Percentiles rank a stretch among this genome's conserved stretches.
These are phyloP conservation scores for Strix aluco DNA, from an alignment of 2,113 vertebrate genomes.

Conservation along the genomic window DNA sequence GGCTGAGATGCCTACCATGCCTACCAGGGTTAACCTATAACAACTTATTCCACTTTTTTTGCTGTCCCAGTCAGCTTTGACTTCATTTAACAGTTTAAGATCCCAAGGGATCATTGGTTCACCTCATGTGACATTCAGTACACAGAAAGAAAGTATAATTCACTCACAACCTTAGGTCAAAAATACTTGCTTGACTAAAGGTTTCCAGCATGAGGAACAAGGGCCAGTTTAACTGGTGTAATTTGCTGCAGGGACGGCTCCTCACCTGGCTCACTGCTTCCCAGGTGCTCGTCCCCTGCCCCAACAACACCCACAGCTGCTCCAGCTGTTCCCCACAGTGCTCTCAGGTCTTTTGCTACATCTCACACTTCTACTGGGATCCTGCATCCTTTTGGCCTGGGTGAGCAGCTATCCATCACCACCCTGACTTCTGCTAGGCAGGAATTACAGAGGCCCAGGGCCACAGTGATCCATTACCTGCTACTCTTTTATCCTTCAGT, in stretches of 20 bases:
- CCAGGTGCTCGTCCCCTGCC: neutral
- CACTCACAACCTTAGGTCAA: neutral
- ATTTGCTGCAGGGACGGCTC: neutral
- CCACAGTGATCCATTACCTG: neutral
- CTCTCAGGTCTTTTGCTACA: neutral
- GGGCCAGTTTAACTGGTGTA: neutral
- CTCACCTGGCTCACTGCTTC: neutral
- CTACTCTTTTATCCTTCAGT: neutral
- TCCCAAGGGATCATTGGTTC: neutral
- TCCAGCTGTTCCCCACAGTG: neutral
- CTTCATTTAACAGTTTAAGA: neutral
- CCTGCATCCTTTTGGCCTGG: neutral
- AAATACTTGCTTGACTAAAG: neutral
- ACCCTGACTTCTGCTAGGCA: neutral
- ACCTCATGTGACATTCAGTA: neutral
- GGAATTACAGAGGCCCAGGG: neutral
- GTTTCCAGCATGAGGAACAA: neutral
- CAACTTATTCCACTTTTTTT: neutral
- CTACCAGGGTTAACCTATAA: neutral
- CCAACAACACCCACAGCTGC: neutral
- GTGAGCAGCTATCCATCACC: neutral
- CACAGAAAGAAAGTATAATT: neutral
- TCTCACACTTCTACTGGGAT: neutral
- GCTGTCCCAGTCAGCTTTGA: neutral
- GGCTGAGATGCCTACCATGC: neutral